Base-by-base conservation (phyloP, 2,888 invertebrate genomes). In the Petrophora chlorosata region DNA sequence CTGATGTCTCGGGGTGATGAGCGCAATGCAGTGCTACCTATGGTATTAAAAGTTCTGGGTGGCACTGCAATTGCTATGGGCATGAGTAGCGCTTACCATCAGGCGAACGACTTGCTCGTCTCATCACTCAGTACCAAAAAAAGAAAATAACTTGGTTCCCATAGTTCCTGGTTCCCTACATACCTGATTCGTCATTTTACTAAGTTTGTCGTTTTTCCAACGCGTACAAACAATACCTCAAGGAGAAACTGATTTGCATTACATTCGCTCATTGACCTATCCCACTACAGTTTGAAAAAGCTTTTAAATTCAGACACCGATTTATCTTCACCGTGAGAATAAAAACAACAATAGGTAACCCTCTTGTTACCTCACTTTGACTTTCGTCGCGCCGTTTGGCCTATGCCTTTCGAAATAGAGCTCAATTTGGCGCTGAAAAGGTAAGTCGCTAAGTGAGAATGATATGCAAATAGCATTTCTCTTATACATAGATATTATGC, bases 381-480 rank as follows among this genome's bases (percentile, higher is more conserved):
- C 30, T 40, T 47, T 35, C 28, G 10, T 29, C 35, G 10, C 26
- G 16, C 22, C 16, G 17, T 30, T 3, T 14, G 12, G 25, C 12
- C 8, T 41, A 41, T 17, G 0, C 3, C 2, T 14, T 23, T 9
- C n/a, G 9, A 1, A 12, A 36, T 41, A 47, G 40, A 19, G 35
- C 25, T 14, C 17, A 35, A 16, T 34, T 34, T 46, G 10, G 25
- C 14, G 3, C 13, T 12, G 5, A 28, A 2, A 15, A 14, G 29
- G 47, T 50, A 44, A 39, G 34, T 23, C 41, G 51, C 35, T 42
- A 47, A 64, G 65, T 60, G 65, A 56, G 65, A 63, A 64, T 61
- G 53, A 58, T 69, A 73, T 73, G 70, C 56, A 59, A 69, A 66
- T 47, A 50, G 38, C 59, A 61, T 73, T 69, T 71, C 65, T 62